A percentile compares a stretch with the other conserved stretches of the same genome.
Conservation (phyloP, 2,113 vertebrate genomes). For the Tautogolabrus adspersus region DNA sequence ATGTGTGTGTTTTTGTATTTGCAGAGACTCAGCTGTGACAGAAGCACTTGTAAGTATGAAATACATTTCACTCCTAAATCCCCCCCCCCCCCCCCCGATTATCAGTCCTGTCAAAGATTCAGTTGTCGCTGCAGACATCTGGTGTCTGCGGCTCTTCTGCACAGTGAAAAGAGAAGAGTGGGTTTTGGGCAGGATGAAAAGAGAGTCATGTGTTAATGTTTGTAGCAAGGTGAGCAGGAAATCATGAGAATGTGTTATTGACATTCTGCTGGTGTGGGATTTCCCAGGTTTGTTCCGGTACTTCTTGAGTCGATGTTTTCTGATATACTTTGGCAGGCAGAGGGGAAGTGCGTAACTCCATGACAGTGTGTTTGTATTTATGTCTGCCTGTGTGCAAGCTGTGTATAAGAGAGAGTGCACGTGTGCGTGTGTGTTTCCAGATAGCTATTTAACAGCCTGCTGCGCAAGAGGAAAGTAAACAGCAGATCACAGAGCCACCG, state of each 20-base stretch:
- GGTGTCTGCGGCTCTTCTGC: constrained; percentile 1
- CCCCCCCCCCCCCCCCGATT: neutral
- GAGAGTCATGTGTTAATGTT: neutral
- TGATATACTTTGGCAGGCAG: constrained; percentile 35
- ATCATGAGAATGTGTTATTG: constrained; percentile 29
- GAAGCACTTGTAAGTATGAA: constrained; percentile 75
- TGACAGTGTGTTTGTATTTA: neutral
- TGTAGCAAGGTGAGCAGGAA: neutral
- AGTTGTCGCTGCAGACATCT: constrained; percentile 8
- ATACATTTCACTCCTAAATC: constrained; percentile 8
- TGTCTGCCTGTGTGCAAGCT: neutral
- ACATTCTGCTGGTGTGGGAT: constrained; percentile 58
- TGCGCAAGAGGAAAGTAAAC: constrained; percentile 28
- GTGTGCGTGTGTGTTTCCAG: constrained; percentile 13
- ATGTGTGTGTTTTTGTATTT: constrained; percentile 36
- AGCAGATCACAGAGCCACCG: neutral
- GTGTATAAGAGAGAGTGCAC: too few relatives aligned
- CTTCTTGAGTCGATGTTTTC: constrained; percentile 53
- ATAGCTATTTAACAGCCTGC: constrained; percentile 21
- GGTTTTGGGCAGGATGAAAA: neutral
- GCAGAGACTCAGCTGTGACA: constrained; percentile 75
- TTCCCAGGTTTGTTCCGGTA: constrained; percentile 73
- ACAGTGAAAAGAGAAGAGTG: neutral
- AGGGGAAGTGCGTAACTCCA: constrained; percentile 19
- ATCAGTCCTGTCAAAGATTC: constrained; percentile 9